Base-by-base conservation (phyloP, 2,888 invertebrate species). In the Glaucopsyche alexis region DNA sequence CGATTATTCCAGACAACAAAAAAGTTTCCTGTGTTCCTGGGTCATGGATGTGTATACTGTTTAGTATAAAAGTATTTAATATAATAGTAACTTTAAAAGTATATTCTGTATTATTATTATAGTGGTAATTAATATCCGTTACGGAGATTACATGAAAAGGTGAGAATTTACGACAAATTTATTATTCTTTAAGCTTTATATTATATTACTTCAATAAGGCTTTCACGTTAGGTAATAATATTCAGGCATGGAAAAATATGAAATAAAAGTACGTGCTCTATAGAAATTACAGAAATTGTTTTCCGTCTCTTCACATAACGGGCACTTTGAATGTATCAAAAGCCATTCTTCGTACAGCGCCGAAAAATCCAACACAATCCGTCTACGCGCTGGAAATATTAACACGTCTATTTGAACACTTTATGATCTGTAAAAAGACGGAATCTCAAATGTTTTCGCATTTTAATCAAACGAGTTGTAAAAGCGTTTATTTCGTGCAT, bases 381-480 rank as follows among this genome's bases (percentile, higher is more conserved):
- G 79, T 80, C 82, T 82, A 90, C 90, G 90, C 88, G 90, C 88
- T 87, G 86, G 86, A 88, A 90, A 91, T 91, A 90, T 91, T 88
- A 90, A 90, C 88, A 85, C 82, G 82, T 82, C 80, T 86, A 89
- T 91, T 91, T 91, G 89, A 91, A 91, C 91, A 88, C 88, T 90
- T 91, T 90, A 91, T 90, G 91, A 90, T 90, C 90, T 87, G 91
- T 88, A 89, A 90, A 89, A 89, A 87, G 86, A 85, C 86, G 87
- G 90, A 91, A 91, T 91, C 85, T 83, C 89, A 90, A 91, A 91
- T 91, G 87, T 88, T 85, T 86, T 88, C 87, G 87, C 87, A 87
- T 91, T 91, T 90, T 90, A 90, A 90, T 90, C 87, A 88, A 86
- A 87, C 83, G 82, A 81, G 79, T 75, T 72, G 49, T 72, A 66